Percentiles rank a stretch among this genome's conserved stretches.
These are phyloP conservation scores for Desmodus rotundus DNA, from an alignment of 2,113 vertebrate genomes.

Conservation along the genomic window DNA sequence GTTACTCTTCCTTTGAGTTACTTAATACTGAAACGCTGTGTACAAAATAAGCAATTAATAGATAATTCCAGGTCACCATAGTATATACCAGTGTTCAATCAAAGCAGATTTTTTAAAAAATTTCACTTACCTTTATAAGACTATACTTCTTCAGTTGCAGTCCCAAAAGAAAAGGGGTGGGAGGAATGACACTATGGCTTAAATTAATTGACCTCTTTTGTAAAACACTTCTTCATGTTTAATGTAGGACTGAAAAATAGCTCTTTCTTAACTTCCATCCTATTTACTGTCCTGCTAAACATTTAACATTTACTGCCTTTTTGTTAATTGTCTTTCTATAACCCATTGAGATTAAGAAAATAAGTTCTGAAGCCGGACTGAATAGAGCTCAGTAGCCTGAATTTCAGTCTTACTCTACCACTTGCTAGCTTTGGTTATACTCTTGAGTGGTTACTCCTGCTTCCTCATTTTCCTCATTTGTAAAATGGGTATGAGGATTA, in stretches of 20 bases:
- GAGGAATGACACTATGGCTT: background rate
- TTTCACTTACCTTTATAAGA: background rate
- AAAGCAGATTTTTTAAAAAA: background rate
- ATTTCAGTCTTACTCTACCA: background rate
- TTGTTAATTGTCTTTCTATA: background rate
- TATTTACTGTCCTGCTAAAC: background rate
- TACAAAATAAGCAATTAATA: background rate
- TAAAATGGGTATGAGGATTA: background rate
- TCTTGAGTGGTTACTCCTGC: background rate
- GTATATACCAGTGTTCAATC: background rate
- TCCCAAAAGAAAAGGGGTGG: background rate
- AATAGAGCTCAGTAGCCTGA: background rate
- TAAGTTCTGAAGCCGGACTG: background rate
- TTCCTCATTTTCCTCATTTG: background rate
- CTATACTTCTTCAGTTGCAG: background rate
- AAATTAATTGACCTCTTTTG: background rate
- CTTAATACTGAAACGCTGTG: background rate
- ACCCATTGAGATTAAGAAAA: background rate
- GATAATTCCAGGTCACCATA: background rate
- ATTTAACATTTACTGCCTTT: background rate
- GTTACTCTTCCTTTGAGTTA: background rate
- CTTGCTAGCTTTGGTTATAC: background rate
- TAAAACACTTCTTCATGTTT: background rate
- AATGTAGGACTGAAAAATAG: slow-evolving; percentile 19
- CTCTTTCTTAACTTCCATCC: background rate